These are phyloP conservation scores for Ciconia maguari DNA, from an alignment of 2,113 vertebrate genomes.

Conservation along the genomic window DNA sequence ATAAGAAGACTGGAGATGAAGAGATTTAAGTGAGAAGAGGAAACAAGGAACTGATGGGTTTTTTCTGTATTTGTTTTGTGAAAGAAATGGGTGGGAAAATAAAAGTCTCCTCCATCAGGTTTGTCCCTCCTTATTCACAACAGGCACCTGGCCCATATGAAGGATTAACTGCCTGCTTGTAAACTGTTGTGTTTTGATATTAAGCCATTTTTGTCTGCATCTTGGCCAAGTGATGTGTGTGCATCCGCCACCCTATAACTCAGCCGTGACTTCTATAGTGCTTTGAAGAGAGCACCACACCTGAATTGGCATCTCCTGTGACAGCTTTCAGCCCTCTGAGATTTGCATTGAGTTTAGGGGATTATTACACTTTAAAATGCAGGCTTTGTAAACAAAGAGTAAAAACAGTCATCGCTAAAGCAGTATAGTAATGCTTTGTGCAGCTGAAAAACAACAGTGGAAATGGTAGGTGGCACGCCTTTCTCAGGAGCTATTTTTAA, in stretches of 20 bases:
- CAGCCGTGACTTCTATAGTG: slow-evolving; percentile 57
- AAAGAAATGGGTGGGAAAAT: neutral
- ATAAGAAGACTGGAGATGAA: neutral
- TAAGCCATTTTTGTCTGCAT: slow-evolving; percentile 36
- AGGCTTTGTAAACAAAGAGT: slow-evolving; percentile 17
- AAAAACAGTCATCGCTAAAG: slow-evolving; percentile 7
- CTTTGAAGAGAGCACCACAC: slow-evolving; percentile 56
- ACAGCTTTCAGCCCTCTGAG: slow-evolving; percentile 44
- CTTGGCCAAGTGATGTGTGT: slow-evolving; percentile 29
- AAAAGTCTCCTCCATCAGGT: neutral
- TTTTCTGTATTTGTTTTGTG: neutral
- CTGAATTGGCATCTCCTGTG: slow-evolving; percentile 37
- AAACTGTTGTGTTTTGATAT: slow-evolving; percentile 5
- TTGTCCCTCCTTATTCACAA: neutral
- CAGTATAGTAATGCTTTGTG: neutral
- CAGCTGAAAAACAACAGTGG: slow-evolving; percentile 32
- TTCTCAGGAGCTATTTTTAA: slow-evolving; percentile 14
- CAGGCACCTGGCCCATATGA: neutral
- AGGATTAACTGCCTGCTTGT: slow-evolving; percentile 17
- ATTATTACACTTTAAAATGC: slow-evolving; percentile 39
- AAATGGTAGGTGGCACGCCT: neutral
- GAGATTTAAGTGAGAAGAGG: neutral
- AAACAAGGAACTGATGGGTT: neutral
- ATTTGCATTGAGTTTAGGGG: slow-evolving; percentile 33
- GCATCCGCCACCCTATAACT: slow-evolving; percentile 63